Evolutionary conservation across 2,888 invertebrate species (phyloP), one percentile per base, ranked within the genome.

Genomic region (Syritta pipiens): DNA sequence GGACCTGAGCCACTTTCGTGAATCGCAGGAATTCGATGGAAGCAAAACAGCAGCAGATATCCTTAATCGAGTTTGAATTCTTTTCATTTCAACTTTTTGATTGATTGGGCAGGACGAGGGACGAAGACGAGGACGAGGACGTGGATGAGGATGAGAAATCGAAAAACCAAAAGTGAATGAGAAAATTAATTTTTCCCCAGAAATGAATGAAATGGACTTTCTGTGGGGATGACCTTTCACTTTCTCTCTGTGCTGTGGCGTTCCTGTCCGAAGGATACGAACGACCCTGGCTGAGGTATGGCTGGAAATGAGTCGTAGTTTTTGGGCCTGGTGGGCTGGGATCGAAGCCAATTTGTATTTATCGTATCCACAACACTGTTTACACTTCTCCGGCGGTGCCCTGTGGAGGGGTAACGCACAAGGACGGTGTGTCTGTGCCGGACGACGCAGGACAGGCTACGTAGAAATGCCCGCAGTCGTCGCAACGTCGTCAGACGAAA

Each of bases 1-100:
- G n/a, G n/a, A n/a, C n/a, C n/a, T n/a, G n/a, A n/a, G n/a, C 24
- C 44, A 49, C 7, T 48, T 46, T 32, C 37, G 28, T 60, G 46
- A 60, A 22, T 71, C 20, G 32, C 48, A 9, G 12, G 32, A 63
- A 51, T 48, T 28, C 32, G 10, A 32, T 32, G 22, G 22, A 7
- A 14, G 10, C 30, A 10, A 24, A 10, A 10, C n/a, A 42, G 32
- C 35, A 48, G 32, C 35, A 17, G 26, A 19, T 30, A 46, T 35
- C 57, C 69, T 37, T 63, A 69, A 69, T 76, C 40, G 51, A 76
- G n/a, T 76, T 44, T 44, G 63, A 76, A 63, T 76, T 63, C 71
- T 49, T 63, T 76, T 69, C 57, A 59, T 44, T 69, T 62, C 49
- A 57, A 71, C 51, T 49, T 76, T 76, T 76, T 76, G 76, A 76